Base-by-base conservation (phyloP, 2,113 vertebrate species). In the Madoqua kirkii region DNA sequence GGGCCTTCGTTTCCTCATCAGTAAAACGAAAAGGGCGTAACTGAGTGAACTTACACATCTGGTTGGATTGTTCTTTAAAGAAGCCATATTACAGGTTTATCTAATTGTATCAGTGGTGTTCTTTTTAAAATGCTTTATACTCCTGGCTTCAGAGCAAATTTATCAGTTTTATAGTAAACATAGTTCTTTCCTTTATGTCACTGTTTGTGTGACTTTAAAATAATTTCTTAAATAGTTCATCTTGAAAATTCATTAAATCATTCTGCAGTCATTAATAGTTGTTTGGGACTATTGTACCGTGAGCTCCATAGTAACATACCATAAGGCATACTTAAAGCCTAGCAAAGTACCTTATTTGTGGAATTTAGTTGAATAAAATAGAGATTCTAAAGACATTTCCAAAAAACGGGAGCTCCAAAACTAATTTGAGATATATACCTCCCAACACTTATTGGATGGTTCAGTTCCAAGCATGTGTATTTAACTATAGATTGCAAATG, bases 291-390 rank as follows among this genome's bases (percentile, higher is more conserved):
- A 16, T 64, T 93, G 2, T 88, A 52, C 29, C 29, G 2, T 31
- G 10, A 79, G 12, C 40, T 79, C 40, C 33, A 21, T 31, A 40
- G 55, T 88, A 71, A 57, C 4, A 1, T 84, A 54, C 52, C 13
- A 12, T 89, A 93, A 85, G 54, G 33, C 25, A 84, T 91, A 74
- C 40, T n/a, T 25, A 64, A 54, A 87, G 52, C 52, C 76, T 55
- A 62, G 25, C 33, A 93, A 87, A 74, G 12, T 82, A 54, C 79
- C 64, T 86, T 85, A 93, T 81, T 91, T 95, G 36, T 89, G 88
- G 52, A 76, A 59, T 97, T 93, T 36, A 85, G 59, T 94, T 92
- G 52, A 90, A 87, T 90, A 93, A 94, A 95, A 52, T 74, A 74
- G 7, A 76, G 31, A 78, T 17, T 93, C 31, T 60, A 33, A 92